Base-by-base conservation (phyloP, 2,113 vertebrate genomes). In the Rhinolophus sinicus region DNA sequence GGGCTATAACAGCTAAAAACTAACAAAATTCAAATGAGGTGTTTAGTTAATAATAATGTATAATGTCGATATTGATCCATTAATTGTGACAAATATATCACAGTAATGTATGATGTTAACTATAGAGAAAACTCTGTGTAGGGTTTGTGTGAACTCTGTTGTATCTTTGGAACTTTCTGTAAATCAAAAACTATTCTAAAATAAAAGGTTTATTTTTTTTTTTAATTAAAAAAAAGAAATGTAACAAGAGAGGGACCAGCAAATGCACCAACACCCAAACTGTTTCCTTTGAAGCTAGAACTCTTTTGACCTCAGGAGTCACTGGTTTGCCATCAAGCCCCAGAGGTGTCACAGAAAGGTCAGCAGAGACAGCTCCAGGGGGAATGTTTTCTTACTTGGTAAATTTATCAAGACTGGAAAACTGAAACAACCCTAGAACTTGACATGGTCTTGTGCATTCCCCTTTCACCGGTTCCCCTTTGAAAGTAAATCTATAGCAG, bases 211-310 rank as follows among this genome's bases (percentile, higher is more conserved):
- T 44, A 3, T 54, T 56, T 28, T 44, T 28, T 44, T 85, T 91
- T 62, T 22, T 35, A 35, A 94, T 44, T 44, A 44, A 44, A 44
- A 44, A 44, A 44, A 40, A 40, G 1, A 44, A 82, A 94, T 65
- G 1, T 60, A 98, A 97, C 21, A 84, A 81, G 62, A 97, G 93
- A 72, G 83, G 77, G 89, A 96, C 60, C 70, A 4, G 26, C 30
- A 22, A 67, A 89, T 2, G 30, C 56, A 93, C 88, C 88, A 54
- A 38, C 0, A 0, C 64, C 93, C 77, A 73, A 91, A 73, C 67
- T 4, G 58, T 94, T 96, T 95, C 96, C 97, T 98, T 91, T 97
- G 98, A 94, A 96, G 85, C 70, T 56, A 9, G 22, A 90, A 94
- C n/a, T 81, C 95, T 47, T 75, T 33, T 93, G 58, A 33, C 69